Evolutionary conservation across 2,888 invertebrate species (phyloP).

Genomic region (Falcaria lacertinaria): DNA sequence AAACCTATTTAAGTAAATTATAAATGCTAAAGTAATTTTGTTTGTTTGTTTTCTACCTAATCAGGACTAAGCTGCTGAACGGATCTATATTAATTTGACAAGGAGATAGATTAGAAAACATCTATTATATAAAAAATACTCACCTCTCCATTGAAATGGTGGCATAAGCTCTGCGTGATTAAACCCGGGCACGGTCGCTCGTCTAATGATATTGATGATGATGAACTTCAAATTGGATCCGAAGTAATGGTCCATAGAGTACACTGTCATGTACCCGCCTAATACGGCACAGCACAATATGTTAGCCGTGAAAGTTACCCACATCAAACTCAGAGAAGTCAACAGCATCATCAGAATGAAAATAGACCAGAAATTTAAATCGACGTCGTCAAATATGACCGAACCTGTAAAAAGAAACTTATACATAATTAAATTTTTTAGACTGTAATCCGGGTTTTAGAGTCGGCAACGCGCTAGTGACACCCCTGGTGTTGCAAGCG

Average conservation of each 20-base stretch:
- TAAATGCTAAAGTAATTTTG: no score
- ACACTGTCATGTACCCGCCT: constrained; percentile 81
- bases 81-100: no score
- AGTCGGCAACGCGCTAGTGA: no score
- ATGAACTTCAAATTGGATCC: constrained; percentile 85
- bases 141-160: constrained; percentile 81
- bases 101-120: no score
- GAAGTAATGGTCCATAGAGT: constrained; percentile 82
- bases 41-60: no score
- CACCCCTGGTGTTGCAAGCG: no score
- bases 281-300: constrained; percentile 82
- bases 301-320: constrained; percentile 75
- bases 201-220: constrained; percentile 82
- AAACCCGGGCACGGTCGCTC: constrained; percentile 81
- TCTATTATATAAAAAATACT: no score
- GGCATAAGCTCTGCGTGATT: constrained; percentile 78
- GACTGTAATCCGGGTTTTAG: no score
- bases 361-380: constrained; percentile 82
- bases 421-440: no score
- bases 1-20: no score
- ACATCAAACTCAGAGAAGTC: constrained; percentile 66
- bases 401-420: constrained; percentile 54
- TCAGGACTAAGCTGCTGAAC: no score
- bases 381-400: constrained; percentile 56
- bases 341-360: constrained; percentile 75